Conservation (phyloP, 2,113 vertebrate species). For the Eolophus roseicapilla region DNA sequence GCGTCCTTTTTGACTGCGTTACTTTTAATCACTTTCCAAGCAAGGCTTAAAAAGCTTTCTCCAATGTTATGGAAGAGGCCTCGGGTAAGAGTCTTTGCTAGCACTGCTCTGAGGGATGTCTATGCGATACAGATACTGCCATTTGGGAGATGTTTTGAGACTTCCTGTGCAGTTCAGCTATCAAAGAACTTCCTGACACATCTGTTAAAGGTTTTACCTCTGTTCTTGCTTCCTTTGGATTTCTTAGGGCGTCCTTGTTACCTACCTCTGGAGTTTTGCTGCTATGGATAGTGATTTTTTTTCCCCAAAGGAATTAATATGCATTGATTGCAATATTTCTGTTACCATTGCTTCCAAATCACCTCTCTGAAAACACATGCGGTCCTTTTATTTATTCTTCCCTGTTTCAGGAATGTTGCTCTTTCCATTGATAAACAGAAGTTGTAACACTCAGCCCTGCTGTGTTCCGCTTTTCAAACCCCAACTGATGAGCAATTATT, state of each 20-base stretch:
- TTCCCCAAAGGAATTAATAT: not conserved
- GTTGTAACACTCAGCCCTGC: not conserved
- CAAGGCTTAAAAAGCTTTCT: accelerated
- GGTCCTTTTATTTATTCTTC: not conserved
- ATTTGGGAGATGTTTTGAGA: not conserved
- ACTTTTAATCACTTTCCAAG: not conserved
- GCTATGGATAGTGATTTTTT: not conserved
- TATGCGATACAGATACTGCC: not conserved
- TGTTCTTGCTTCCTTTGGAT: not conserved
- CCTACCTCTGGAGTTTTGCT: not conserved
- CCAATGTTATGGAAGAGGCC: not conserved
- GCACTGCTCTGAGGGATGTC: not conserved
- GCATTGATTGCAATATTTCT: not conserved
- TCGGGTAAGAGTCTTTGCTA: not conserved
- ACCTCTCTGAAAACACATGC: not conserved
- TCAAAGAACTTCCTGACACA: slow-evolving; percentile 25
- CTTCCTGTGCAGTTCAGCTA: not conserved
- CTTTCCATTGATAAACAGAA: not conserved
- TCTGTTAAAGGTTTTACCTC: slow-evolving; percentile 17
- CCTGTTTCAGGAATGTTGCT: not conserved
- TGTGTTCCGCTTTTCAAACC: not conserved
- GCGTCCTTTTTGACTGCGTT: not conserved
- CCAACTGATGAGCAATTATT: not conserved
- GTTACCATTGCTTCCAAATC: not conserved
- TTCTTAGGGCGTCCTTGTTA: not conserved